phyloP scores from a whole-genome alignment of 2,797 vertebrate genomes.

The Podargus strigoides region DNA sequence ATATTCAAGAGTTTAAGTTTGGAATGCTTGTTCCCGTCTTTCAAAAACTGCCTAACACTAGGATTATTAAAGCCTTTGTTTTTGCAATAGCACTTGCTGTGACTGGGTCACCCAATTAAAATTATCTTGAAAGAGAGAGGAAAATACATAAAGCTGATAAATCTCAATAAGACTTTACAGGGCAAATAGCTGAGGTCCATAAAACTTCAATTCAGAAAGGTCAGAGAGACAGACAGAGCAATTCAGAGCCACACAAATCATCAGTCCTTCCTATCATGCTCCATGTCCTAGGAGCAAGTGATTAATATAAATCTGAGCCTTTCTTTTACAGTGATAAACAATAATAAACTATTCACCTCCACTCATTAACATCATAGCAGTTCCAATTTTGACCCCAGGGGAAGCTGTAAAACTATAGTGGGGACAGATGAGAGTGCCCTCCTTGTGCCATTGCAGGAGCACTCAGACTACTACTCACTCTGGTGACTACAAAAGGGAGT shows the following conservation, averaged over 20 bases:
- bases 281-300: background rate
- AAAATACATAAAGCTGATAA: background rate
- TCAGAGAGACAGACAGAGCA: background rate
- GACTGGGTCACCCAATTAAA: background rate
- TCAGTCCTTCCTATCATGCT: background rate
- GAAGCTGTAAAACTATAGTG: background rate
- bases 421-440: background rate
- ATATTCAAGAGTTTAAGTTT: background rate
- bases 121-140: background rate
- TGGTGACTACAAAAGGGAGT: background rate
- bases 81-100: background rate
- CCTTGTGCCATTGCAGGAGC: background rate
- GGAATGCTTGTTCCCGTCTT: background rate
- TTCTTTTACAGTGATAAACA: background rate
- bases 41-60: background rate
- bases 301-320: background rate
- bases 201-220: constrained; percentile 27
- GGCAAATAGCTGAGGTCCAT: background rate
- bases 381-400: background rate
- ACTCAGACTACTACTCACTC: background rate
- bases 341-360: background rate
- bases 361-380: background rate
- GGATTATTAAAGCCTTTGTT: background rate
- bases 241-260: constrained; percentile 18
- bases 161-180: background rate